phyloP scores from a whole-genome alignment of 2,797 vertebrate genomes.

The Micropoecilia bifurca region DNA sequence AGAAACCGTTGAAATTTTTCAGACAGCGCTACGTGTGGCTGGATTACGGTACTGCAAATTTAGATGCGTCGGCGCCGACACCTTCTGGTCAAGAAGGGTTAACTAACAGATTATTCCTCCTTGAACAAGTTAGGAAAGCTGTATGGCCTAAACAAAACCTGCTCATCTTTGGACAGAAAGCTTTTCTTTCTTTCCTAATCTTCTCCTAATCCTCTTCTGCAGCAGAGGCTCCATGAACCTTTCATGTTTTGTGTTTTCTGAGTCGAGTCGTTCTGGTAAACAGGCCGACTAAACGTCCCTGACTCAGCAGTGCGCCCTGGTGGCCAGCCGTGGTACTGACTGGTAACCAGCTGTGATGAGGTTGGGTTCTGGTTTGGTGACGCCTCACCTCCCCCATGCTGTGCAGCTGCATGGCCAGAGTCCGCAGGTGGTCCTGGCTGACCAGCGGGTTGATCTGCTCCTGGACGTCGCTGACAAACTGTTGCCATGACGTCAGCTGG shows the following conservation, averaged over 20 bases:
- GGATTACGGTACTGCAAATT: too few relatives aligned
- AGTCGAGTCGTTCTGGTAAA: constrained; percentile 8
- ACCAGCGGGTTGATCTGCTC: constrained; percentile 96
- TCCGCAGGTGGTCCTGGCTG: constrained; percentile 90
- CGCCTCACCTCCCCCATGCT: constrained; percentile 90
- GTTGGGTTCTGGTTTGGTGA: background rate
- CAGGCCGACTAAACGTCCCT: background rate
- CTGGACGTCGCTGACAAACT: constrained; percentile 93
- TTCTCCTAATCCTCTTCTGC: too few relatives aligned
- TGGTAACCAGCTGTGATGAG: background rate
- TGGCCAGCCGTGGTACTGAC: constrained; percentile 12
- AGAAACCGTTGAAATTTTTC: too few relatives aligned
- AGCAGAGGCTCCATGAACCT: background rate
- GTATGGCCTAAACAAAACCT: too few relatives aligned
- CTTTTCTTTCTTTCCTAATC: too few relatives aligned
- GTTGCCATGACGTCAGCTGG: constrained; percentile 95
- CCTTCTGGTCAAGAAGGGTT: too few relatives aligned
- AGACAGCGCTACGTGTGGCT: too few relatives aligned
- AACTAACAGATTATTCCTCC: too few relatives aligned
- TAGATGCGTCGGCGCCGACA: too few relatives aligned
- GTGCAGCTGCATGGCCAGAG: constrained; percentile 90
- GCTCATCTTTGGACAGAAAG: too few relatives aligned
- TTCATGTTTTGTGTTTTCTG: background rate
- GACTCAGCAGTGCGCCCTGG: constrained; percentile 16
- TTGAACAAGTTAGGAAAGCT: too few relatives aligned